These are phyloP conservation scores for Belgica antarctica DNA, from an alignment of 2,888 invertebrate genomes.

Conservation along the genomic window DNA sequence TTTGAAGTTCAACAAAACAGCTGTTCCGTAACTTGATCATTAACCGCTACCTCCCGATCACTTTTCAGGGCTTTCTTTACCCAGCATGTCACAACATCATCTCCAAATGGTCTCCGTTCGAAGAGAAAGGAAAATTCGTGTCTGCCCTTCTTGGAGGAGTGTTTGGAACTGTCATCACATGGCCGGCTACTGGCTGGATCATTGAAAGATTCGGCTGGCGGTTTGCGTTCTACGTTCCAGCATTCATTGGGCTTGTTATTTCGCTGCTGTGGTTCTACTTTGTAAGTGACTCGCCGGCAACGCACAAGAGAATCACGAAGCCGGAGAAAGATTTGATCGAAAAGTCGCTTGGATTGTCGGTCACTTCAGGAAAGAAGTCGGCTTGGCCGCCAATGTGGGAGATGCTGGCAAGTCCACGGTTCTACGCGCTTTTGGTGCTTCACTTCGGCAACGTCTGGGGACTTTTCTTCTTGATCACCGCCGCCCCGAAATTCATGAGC, in stretches of 20 bases:
- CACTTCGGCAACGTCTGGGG: conserved; percentile 79
- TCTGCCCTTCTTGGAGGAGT: conserved; percentile 55
- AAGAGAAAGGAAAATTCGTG: conserved; percentile 71
- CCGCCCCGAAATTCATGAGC: conserved; percentile 72
- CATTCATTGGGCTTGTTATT: conserved; percentile 59
- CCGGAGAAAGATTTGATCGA: conserved; percentile 65
- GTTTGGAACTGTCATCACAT: conserved; percentile 50
- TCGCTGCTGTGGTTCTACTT: conserved; percentile 62
- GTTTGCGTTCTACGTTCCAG: conserved; percentile 66
- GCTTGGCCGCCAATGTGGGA: conserved; percentile 64
- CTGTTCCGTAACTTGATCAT: no score
- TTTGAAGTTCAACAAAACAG: no score
- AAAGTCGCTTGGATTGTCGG: conserved; percentile 60
- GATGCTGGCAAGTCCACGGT: conserved; percentile 66
- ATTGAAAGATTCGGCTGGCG: conserved; percentile 66
- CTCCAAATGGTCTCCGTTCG: conserved; percentile 71
- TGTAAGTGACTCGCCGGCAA: conserved; percentile 63
- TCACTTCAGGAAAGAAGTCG: conserved; percentile 56
- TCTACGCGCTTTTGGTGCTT: conserved; percentile 63
- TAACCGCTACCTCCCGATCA: no score
- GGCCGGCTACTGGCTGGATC: conserved; percentile 65
- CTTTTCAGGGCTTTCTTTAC: conserved; percentile 58
- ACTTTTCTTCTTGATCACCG: conserved; percentile 71
- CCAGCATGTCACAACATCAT: conserved; percentile 66
- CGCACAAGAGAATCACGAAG: conserved; percentile 63